Evolutionary conservation across 2,888 invertebrate species (phyloP).

Genomic region (Mongoloraphidia duomilia): DNA sequence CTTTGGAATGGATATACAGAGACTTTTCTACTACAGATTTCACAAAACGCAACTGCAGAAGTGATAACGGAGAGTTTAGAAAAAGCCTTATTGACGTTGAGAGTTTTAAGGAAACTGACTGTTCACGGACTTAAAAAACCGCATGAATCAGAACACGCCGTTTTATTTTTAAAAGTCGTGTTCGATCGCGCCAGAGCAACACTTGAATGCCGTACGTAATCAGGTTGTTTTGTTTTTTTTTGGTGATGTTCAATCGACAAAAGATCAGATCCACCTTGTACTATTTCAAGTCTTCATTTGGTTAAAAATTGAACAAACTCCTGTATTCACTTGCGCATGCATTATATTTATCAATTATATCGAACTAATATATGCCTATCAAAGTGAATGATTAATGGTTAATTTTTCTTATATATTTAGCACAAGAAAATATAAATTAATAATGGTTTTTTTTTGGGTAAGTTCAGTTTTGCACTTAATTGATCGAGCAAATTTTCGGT

Average conservation of each 20-base stretch:
- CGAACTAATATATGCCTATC: no score
- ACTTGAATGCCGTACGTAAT: conserved; percentile 64
- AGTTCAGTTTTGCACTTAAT: no score
- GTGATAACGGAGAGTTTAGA: conserved; percentile 55
- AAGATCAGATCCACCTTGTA: background rate
- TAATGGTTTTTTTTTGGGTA: no score
- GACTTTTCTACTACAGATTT: conserved; percentile 48
- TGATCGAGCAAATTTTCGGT: no score
- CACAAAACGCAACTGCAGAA: conserved; percentile 41
- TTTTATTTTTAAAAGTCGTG: conserved; percentile 62
- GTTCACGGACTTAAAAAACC: conserved; percentile 71
- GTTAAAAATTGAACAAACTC: background rate
- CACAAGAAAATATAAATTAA: no score
- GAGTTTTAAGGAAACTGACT: conserved; percentile 70
- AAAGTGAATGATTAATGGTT: no score
- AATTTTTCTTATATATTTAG: no score
- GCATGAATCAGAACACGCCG: conserved; percentile 57
- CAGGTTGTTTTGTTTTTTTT: conserved; percentile 11
- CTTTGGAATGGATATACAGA: conserved; percentile 68
- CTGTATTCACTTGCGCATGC: background rate
- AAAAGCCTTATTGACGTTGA: conserved; percentile 63
- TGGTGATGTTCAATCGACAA: background rate
- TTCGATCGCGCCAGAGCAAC: conserved; percentile 66
- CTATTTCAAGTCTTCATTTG: background rate
- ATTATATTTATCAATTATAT: background rate